These are phyloP conservation scores for Zingel zingel DNA, from an alignment of 2,113 vertebrate species.

Conservation along the genomic window DNA sequence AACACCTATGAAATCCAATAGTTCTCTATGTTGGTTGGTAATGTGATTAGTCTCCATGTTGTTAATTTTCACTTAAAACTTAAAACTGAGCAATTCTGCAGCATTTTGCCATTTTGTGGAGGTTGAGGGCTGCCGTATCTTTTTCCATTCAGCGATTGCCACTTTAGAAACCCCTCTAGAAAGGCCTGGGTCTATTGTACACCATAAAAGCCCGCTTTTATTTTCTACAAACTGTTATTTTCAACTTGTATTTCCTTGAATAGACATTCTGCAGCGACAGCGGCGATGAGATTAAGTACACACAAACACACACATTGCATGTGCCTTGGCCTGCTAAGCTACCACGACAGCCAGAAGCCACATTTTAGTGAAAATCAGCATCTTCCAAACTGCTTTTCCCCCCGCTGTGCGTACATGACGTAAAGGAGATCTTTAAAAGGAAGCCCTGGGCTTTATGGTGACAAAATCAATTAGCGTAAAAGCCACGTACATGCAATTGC, in stretches of 20 bases:
- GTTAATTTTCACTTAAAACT: background rate
- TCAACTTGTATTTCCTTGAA: background rate
- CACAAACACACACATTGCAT: constrained; percentile 1
- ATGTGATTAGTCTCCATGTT: background rate
- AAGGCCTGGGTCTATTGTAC: background rate
- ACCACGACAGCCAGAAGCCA: constrained; percentile 35
- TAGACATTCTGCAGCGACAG: background rate
- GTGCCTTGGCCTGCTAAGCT: constrained; percentile 33
- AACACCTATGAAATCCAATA: background rate
- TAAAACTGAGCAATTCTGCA: too few species aligned
- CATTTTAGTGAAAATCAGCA: constrained; percentile 48
- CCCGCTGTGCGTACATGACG: constrained; percentile 47
- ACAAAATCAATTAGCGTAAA: constrained; percentile 71
- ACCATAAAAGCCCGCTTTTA: background rate
- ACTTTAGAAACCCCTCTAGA: constrained; percentile 3
- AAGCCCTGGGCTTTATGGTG: constrained; percentile 58
- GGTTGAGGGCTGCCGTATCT: too few species aligned
- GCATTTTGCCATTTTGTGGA: too few species aligned
- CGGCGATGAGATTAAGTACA: constrained; percentile 1
- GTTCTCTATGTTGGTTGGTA: background rate
- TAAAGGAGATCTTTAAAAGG: constrained; percentile 63
- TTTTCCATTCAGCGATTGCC: background rate
- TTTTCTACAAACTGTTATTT: constrained; percentile 5
- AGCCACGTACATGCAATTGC: constrained; percentile 49
- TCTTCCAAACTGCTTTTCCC: constrained; percentile 40